These are phyloP conservation scores for Drosophila acutilabella DNA, from an alignment of 2,888 invertebrate species.

Conservation along the genomic window DNA sequence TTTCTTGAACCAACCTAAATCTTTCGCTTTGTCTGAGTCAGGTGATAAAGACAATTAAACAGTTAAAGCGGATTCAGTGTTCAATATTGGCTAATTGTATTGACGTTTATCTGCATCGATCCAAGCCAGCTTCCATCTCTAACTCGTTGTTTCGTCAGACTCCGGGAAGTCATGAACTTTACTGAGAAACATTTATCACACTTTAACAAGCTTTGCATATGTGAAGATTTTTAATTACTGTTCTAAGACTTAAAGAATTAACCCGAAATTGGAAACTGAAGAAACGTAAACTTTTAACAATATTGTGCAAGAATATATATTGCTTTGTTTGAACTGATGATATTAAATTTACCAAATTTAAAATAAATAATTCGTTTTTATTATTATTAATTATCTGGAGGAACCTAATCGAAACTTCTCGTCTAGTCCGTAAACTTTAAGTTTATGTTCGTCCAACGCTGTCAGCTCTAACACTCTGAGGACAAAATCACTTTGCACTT, in stretches of 20 bases:
- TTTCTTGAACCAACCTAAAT: slow-evolving; percentile 30
- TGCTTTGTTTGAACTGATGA: too few relatives aligned
- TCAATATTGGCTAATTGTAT: slow-evolving; percentile 1
- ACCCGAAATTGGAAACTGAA: too few relatives aligned
- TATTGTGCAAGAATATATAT: too few relatives aligned
- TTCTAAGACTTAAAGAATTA: too few relatives aligned
- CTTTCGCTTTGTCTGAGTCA: slow-evolving; percentile 14
- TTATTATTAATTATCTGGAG: too few relatives aligned
- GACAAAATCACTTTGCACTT: slow-evolving; percentile 22
- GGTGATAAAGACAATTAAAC: slow-evolving; percentile 11
- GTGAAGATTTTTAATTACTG: too few relatives aligned
- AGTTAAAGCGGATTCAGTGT: not conserved
- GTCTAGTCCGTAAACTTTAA: too few relatives aligned
- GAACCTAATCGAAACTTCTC: too few relatives aligned
- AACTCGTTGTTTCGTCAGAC: not conserved
- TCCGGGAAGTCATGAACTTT: not conserved
- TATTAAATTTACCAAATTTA: too few relatives aligned
- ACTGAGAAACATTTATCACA: not conserved
- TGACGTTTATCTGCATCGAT: not conserved
- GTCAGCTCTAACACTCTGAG: too few relatives aligned
- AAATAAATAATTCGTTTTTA: too few relatives aligned
- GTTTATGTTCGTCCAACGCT: not conserved
- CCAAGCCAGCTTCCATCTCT: not conserved
- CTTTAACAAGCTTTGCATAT: not conserved
- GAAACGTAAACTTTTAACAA: too few relatives aligned